phyloP scores from a whole-genome alignment of 2,113 vertebrate species.

The Stegastes partitus region DNA sequence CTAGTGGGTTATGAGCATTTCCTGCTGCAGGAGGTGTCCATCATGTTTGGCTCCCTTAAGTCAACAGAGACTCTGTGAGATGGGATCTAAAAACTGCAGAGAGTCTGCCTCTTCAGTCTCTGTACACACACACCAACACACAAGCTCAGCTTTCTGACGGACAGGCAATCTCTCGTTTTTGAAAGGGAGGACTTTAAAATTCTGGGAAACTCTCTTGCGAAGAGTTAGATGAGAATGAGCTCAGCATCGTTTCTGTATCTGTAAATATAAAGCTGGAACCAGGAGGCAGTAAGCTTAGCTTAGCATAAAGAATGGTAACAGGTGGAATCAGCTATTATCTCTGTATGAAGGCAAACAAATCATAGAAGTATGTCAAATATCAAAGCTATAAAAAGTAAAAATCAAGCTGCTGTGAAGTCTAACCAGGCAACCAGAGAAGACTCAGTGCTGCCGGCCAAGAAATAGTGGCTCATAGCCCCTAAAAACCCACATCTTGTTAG shows the following conservation, averaged over 20 bases:
- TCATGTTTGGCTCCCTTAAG: slow-evolving; percentile 34
- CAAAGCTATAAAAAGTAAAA: too few relatives aligned
- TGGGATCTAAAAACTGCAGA: slow-evolving; percentile 29
- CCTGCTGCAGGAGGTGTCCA: slow-evolving; percentile 23
- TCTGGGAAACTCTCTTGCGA: background rate
- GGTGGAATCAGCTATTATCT: too few relatives aligned
- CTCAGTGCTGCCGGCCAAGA: too few relatives aligned
- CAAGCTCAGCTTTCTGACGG: background rate
- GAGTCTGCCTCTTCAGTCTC: background rate
- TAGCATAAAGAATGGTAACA: background rate
- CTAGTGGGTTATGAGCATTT: slow-evolving; percentile 23
- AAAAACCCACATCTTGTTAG: too few relatives aligned
- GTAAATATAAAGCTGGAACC: background rate
- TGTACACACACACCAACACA: background rate
- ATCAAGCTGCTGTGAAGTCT: too few relatives aligned
- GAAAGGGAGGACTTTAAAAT: background rate
- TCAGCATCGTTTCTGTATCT: background rate
- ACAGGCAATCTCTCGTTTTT: background rate
- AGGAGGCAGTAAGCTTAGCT: background rate
- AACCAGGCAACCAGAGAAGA: too few relatives aligned
- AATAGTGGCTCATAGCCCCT: too few relatives aligned
- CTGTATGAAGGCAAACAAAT: too few relatives aligned
- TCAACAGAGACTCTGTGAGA: slow-evolving; percentile 41
- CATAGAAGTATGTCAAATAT: too few relatives aligned
- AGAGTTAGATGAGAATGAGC: background rate